Percentiles rank a stretch among this genome's conserved stretches.
These are phyloP conservation scores for Latrodectus elegans DNA, from an alignment of 2,888 invertebrate genomes.

Conservation along the genomic window DNA sequence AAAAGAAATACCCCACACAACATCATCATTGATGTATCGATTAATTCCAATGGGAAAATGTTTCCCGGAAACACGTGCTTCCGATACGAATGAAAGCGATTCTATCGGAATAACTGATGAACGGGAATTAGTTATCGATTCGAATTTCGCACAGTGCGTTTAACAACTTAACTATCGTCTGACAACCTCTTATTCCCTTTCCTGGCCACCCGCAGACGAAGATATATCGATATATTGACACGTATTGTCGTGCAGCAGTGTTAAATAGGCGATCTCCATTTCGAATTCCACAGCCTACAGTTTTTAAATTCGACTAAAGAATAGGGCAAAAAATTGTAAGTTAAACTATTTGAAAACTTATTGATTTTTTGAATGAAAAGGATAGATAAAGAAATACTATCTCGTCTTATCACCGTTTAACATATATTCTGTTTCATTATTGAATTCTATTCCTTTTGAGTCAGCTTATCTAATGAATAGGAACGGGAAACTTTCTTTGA, in stretches of 20 bases:
- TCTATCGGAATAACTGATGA: slow-evolving; percentile 3
- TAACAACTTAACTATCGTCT: background rate
- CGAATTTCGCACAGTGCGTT: slow-evolving; percentile 1
- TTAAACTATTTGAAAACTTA: too few relatives aligned
- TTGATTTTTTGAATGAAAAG: too few relatives aligned
- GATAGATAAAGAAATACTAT: too few relatives aligned
- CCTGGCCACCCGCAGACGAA: background rate
- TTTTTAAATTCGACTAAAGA: background rate
- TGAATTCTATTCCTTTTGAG: too few relatives aligned
- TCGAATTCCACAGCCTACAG: background rate
- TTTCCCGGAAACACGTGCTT: background rate
- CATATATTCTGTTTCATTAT: too few relatives aligned
- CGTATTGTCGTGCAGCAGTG: background rate
- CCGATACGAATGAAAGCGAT: slow-evolving; percentile 5
- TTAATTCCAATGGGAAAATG: background rate
- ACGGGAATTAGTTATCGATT: slow-evolving; percentile 4
- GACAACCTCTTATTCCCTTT: too few relatives aligned
- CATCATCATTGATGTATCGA: background rate
- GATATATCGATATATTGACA: background rate
- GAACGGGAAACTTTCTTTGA: too few relatives aligned
- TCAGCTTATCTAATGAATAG: too few relatives aligned
- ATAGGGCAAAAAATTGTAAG: too few relatives aligned
- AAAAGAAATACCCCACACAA: too few relatives aligned
- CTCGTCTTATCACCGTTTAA: too few relatives aligned
- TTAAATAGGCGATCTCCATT: background rate